Base-by-base conservation (phyloP, 2,797 vertebrate genomes). In the Telmatherina bonti region DNA sequence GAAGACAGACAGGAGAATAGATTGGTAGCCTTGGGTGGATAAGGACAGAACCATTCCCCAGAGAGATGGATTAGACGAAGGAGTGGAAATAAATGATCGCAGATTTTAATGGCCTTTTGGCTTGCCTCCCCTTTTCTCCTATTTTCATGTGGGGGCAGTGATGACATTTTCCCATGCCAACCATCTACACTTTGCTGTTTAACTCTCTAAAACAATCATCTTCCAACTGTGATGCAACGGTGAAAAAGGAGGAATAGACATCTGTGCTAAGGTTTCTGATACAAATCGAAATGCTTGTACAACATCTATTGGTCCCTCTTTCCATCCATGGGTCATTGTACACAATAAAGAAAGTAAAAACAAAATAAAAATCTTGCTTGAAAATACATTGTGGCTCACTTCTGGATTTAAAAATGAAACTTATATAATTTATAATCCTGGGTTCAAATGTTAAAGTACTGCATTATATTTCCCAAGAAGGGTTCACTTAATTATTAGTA, bases 11-110 rank as follows among this genome's bases (percentile, higher is more conserved):
- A 84, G 88, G 85, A 90, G 93, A 94, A 95, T 93, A 93, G 93
- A 95, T 94, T 93, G 92, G 88, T 94, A 93, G 94, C 94, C 94
- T 95, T 93, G 94, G 94, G 94, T 94, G 94, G 91, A 93, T 93
- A 91, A 94, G 92, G 93, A 94, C 93, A 94, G 91, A 92, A 90
- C 93, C 91, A 93, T 94, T 94, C 91, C 91, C 94, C 85, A 76
- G 90, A 92, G 93, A 95, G 94, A 95, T 94, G 93, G 93, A 95
- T 95, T 95, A 94, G 92, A 92, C 87, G 87, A 91, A 85, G 83
- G 85, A 90, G 90, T 89, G 88, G 90, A 95, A 94, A 95, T 93
- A 92, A 94, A 94, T 93, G 93, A 94, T 95, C 90, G 84, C 89
- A 90, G 89, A 91, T 93, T 94, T 94, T 93, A 95, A 94, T 94